These are phyloP conservation scores for Agonopterix heracliana DNA, from an alignment of 2,888 invertebrate species.

Conservation along the genomic window DNA sequence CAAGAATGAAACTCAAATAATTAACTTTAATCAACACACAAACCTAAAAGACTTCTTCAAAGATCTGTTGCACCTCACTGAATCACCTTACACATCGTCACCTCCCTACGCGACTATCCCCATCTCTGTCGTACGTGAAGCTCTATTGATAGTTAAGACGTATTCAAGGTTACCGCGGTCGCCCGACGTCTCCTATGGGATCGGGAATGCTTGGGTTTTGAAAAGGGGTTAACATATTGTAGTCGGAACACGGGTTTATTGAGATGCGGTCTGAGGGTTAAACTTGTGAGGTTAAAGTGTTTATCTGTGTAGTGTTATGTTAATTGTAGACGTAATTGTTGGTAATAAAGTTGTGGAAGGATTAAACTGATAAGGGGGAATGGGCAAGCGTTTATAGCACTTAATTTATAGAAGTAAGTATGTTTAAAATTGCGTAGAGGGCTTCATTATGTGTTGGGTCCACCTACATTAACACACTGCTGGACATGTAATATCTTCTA, in stretches of 20 bases:
- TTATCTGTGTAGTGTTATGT: neutral
- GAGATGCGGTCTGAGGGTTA: neutral
- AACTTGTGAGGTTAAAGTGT: neutral
- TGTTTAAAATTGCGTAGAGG: too few relatives aligned
- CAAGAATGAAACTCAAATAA: too few relatives aligned
- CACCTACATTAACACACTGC: too few relatives aligned
- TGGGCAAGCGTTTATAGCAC: too few relatives aligned
- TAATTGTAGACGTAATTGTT: neutral
- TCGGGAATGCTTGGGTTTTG: neutral
- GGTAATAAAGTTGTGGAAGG: neutral
- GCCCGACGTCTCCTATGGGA: neutral
- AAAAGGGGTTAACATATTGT: too few relatives aligned
- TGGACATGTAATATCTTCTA: too few relatives aligned
- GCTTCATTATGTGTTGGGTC: too few relatives aligned
- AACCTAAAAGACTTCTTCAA: too few relatives aligned
- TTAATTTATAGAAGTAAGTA: too few relatives aligned
- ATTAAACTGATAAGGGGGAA: neutral
- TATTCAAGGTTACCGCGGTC: constrained; percentile 22
- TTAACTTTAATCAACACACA: too few relatives aligned
- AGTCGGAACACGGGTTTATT: too few relatives aligned
- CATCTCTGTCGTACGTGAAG: constrained; percentile 21
- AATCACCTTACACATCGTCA: constrained; percentile 8
- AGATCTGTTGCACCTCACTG: too few relatives aligned
- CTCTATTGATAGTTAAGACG: constrained; percentile 33
- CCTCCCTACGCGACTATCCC: constrained; percentile 7